Percentiles rank a stretch among this genome's conserved stretches.
Conservation (phyloP, 2,888 invertebrate species). For the Cordilura impudica region DNA sequence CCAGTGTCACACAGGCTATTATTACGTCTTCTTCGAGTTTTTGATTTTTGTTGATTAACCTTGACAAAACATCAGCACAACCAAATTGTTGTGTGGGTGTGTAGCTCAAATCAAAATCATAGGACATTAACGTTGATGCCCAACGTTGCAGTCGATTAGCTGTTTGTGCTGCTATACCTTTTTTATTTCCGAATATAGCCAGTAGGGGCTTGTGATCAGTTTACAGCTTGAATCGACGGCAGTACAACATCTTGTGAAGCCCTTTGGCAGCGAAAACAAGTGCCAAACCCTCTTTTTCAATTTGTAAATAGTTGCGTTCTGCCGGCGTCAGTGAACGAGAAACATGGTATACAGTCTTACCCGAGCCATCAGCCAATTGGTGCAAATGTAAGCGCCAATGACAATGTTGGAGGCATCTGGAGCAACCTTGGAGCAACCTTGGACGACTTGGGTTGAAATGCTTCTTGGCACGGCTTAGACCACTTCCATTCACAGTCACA, state of each 20-base stretch:
- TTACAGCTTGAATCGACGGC: no score
- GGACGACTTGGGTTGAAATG: slow-evolving; percentile 33
- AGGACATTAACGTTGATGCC: slow-evolving; percentile 37
- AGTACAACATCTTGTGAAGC: slow-evolving; percentile 5
- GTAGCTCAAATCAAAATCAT: slow-evolving; percentile 15
- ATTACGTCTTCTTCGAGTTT: no score
- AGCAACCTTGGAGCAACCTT: slow-evolving; percentile 36
- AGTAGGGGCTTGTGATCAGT: not conserved
- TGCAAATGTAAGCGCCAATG: slow-evolving; percentile 64
- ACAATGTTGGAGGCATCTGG: slow-evolving; percentile 66
- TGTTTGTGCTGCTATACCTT: no score
- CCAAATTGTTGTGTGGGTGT: slow-evolving; percentile 13
- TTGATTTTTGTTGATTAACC: no score
- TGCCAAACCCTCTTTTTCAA: slow-evolving; percentile 14
- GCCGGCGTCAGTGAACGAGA: slow-evolving; percentile 2
- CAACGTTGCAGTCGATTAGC: no score
- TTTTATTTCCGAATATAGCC: slow-evolving; percentile 62
- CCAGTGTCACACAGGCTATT: slow-evolving; percentile 19
- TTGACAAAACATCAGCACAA: slow-evolving; percentile 31
- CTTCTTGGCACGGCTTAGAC: slow-evolving; percentile 24
- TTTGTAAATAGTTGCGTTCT: slow-evolving; percentile 66
- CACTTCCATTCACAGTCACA: slow-evolving; percentile 23
- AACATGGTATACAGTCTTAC: slow-evolving; percentile 61
- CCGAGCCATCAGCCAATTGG: slow-evolving; percentile 67
- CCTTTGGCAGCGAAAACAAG: slow-evolving; percentile 5